These are phyloP conservation scores for Eutrigla gurnardus DNA, from an alignment of 2,797 vertebrate genomes.

Conservation along the genomic window DNA sequence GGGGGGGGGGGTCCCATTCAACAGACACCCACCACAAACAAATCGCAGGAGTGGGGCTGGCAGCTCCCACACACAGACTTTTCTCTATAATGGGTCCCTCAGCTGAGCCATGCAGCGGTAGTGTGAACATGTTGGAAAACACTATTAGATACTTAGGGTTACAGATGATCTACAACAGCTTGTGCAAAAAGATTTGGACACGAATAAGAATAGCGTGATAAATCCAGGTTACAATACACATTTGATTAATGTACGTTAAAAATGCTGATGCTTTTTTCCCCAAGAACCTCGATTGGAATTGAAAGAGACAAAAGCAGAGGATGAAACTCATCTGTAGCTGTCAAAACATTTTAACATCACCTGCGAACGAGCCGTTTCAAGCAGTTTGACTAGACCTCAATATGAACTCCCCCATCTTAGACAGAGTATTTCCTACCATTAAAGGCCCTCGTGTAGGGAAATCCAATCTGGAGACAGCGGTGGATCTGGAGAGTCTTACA, in stretches of 20 bases:
- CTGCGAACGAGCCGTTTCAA: slow-evolving; percentile 12
- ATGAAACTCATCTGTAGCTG: neutral
- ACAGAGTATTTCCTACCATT: slow-evolving; percentile 73
- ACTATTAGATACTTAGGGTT: slow-evolving; percentile 5
- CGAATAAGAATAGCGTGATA: neutral
- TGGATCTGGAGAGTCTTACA: slow-evolving; percentile 84
- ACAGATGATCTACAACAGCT: neutral
- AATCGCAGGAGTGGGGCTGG: slow-evolving; percentile 72
- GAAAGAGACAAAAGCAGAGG: neutral
- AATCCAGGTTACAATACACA: neutral
- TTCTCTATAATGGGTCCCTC: slow-evolving; percentile 66
- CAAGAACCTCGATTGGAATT: neutral
- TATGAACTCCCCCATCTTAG: slow-evolving; percentile 52
- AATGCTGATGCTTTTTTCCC: neutral
- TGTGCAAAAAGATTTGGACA: neutral
- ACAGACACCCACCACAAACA: slow-evolving; percentile 82
- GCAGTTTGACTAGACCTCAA: slow-evolving; percentile 28
- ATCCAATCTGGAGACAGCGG: slow-evolving; percentile 67
- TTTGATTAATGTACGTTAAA: neutral
- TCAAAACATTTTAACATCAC: slow-evolving; percentile 11
- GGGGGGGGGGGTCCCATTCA: slow-evolving; percentile 71
- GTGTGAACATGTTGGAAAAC: slow-evolving; percentile 47
- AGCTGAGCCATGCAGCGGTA: slow-evolving; percentile 62
- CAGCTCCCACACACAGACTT: slow-evolving; percentile 21
- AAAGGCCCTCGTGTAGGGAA: slow-evolving; percentile 68